Percentiles rank a stretch among this genome's conserved stretches.
Conservation (phyloP, 1,140 invertebrate species). For the Manduca sexta region DNA sequence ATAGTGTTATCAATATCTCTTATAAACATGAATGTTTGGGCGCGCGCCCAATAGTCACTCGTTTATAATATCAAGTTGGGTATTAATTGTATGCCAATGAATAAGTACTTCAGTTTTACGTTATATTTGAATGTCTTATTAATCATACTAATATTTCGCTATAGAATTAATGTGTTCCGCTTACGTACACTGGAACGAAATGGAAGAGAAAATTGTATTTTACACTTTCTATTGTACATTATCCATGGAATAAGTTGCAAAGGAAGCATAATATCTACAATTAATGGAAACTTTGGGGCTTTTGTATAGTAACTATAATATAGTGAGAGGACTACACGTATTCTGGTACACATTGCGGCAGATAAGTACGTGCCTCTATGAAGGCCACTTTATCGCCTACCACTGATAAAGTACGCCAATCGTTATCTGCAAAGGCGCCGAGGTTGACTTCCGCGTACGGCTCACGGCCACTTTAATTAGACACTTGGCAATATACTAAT, state of each 20-base stretch:
- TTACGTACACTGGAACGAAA: neutral
- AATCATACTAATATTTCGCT: neutral
- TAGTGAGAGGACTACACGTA: neutral
- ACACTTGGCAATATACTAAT: constrained; percentile 1
- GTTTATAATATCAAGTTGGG: neutral
- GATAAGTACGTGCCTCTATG: constrained; percentile 30
- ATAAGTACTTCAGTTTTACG: neutral
- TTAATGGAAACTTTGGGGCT: too few relatives aligned
- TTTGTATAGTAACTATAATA: neutral
- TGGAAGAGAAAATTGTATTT: neutral
- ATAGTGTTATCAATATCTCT: constrained; percentile 21
- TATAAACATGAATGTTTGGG: constrained; percentile 25
- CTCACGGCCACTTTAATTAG: constrained; percentile 34
- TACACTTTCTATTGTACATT: neutral
- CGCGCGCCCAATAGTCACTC: neutral
- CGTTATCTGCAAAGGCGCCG: constrained; percentile 57
- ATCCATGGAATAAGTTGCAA: too few relatives aligned
- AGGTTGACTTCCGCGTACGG: constrained; percentile 53
- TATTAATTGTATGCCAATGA: neutral
- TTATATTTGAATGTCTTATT: neutral
- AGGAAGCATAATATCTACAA: too few relatives aligned
- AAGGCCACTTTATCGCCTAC: constrained; percentile 55
- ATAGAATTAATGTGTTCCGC: neutral
- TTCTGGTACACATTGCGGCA: constrained; percentile 2
- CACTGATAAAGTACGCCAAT: constrained; percentile 66